Conservation (phyloP, 2,797 vertebrate genomes). For the Apogon hyalosoma region DNA sequence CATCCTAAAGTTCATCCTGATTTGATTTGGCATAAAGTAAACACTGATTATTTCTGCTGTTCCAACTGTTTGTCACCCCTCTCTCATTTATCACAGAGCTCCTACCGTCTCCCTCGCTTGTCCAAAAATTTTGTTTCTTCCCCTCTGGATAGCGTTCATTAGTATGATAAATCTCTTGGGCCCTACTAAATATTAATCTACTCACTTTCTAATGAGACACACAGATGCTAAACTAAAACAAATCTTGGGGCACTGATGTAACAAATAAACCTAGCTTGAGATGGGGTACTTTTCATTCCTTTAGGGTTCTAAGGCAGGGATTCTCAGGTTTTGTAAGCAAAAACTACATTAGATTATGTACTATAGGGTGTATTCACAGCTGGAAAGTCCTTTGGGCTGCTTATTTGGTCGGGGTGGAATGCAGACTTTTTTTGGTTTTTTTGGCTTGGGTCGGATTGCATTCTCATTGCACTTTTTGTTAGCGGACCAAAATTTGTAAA, state of each 20-base stretch:
- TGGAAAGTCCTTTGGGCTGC: no score
- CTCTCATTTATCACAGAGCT: conserved; percentile 17
- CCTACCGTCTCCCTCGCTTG: conserved; percentile 16
- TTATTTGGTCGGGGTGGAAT: no score
- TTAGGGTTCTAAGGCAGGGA: conserved; percentile 26
- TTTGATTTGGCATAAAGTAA: conserved; percentile 35
- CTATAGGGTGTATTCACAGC: no score
- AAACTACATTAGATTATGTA: conserved; percentile 10
- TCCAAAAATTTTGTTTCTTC: conserved; percentile 43
- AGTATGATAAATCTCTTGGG: conserved; percentile 67
- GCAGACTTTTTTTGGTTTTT: no score
- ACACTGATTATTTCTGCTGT: conserved; percentile 36
- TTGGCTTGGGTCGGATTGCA: no score
- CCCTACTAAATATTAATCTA: conserved; percentile 58
- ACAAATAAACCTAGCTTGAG: conserved; percentile 42
- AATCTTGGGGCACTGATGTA: conserved; percentile 45
- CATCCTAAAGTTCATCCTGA: conserved; percentile 32
- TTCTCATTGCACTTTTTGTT: no score
- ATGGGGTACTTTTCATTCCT: conserved; percentile 31
- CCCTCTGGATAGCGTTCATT: conserved; percentile 66
- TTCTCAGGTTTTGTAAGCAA: conserved; percentile 25
- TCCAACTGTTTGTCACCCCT: conserved; percentile 21
- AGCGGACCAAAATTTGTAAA: no score
- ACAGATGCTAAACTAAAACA: conserved; percentile 42
- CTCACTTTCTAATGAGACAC: conserved; percentile 62